Evolutionary conservation across 2,797 vertebrate genomes (phyloP).

Genomic region (Propithecus perrieri): DNA sequence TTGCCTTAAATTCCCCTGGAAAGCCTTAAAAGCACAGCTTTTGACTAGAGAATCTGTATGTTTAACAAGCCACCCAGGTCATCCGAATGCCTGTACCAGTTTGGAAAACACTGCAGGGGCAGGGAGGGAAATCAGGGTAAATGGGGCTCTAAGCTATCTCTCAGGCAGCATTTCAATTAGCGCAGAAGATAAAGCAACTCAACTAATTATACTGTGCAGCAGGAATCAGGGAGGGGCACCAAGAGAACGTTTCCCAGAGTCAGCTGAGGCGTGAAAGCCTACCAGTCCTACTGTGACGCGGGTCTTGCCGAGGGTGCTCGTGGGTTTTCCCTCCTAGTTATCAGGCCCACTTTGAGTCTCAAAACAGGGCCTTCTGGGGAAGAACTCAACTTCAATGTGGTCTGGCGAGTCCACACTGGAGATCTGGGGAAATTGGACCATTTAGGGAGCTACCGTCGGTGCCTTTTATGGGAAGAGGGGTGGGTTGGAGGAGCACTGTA

Average conservation of each 20-base stretch:
- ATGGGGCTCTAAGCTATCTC: not conserved
- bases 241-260: not conserved
- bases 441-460: not conserved
- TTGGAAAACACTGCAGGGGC: not conserved
- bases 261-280: not conserved
- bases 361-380: not conserved
- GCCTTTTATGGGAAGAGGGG: not conserved
- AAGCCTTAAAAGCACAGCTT: not conserved
- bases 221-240: not conserved
- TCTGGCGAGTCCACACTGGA: not conserved
- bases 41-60: not conserved
- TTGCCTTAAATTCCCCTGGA: not conserved
- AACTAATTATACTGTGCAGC: too few relatives aligned
- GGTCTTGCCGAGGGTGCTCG: not conserved
- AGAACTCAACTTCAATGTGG: not conserved
- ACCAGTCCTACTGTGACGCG: fast-evolving
- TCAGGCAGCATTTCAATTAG: not conserved
- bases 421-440: not conserved
- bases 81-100: not conserved
- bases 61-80: not conserved
- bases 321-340: not conserved
- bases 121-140: not conserved
- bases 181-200: not conserved
- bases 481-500: not conserved
- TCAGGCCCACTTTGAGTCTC: not conserved